A percentile compares a stretch with the other conserved stretches of the same genome.
These are phyloP conservation scores for Ammospiza caudacuta DNA, from an alignment of 2,113 vertebrate genomes.

Conservation along the genomic window DNA sequence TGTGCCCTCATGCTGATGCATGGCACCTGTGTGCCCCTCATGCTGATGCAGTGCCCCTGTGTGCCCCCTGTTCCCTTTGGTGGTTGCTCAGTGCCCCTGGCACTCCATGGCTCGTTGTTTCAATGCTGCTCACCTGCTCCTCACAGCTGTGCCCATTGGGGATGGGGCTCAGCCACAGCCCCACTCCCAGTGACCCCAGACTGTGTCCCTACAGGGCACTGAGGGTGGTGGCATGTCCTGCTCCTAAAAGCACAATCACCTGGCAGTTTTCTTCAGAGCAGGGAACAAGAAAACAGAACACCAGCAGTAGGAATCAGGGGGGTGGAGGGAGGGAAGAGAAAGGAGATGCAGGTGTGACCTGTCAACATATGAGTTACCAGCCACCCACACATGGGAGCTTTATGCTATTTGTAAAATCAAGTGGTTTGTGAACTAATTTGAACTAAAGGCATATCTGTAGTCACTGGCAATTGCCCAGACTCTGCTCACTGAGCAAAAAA, in stretches of 20 bases:
- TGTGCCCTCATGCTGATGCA: too few species aligned
- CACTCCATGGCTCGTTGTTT: neutral
- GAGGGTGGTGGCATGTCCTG: neutral
- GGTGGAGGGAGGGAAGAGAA: neutral
- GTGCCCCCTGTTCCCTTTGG: neutral
- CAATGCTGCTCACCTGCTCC: neutral
- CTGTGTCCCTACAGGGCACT: neutral
- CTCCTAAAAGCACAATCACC: neutral
- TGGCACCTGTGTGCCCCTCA: too few species aligned
- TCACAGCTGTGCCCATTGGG: neutral
- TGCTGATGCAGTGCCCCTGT: neutral
- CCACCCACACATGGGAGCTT: neutral
- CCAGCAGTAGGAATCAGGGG: neutral
- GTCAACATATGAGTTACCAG: rapidly evolving
- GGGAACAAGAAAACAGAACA: neutral
- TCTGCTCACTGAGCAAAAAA: neutral
- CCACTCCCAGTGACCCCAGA: neutral
- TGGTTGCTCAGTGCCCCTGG: neutral
- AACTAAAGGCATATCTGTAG: neutral
- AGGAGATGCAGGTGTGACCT: neutral
- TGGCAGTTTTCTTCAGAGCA: neutral
- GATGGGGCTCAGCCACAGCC: neutral
- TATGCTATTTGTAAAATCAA: neutral
- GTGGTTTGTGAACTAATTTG: neutral
- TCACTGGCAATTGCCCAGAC: neutral